Evolutionary conservation across 2,113 vertebrate genomes (phyloP).

Genomic region (Rhabdornis inornatus): DNA sequence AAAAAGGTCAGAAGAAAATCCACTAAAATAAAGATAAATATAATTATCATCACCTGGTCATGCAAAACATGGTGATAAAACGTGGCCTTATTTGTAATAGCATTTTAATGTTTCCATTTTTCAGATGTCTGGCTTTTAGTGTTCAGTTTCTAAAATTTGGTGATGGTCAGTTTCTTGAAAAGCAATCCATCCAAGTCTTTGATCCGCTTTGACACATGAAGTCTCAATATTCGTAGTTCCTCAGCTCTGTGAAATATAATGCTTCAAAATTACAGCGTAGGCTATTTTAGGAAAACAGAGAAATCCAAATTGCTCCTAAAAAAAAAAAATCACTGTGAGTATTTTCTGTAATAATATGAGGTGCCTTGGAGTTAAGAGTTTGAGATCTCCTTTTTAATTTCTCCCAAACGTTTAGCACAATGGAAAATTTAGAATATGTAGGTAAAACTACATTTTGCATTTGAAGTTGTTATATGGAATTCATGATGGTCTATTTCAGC

Average conservation of each 20-base stretch:
- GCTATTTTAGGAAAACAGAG: not conserved
- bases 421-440: not conserved
- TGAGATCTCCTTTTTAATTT: not conserved
- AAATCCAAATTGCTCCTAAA: not conserved
- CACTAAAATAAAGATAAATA: not conserved
- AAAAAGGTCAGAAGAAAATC: not conserved
- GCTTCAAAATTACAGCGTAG: not conserved
- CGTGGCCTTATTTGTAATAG: not conserved
- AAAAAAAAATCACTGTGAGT: not conserved
- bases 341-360: not conserved
- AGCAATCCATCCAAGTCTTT: not conserved
- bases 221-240: not conserved
- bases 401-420: not conserved
- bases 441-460: not conserved
- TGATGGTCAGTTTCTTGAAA: not conserved
- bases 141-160: not conserved
- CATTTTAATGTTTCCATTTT: not conserved
- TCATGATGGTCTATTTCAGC: not conserved
- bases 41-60: not conserved
- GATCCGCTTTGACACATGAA: not conserved
- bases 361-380: not conserved
- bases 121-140: not conserved
- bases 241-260: not conserved
- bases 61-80: not conserved
- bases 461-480: not conserved